Evolutionary conservation across 2,888 invertebrate species (phyloP).

Genomic region (Mongoloraphidia duomilia): DNA sequence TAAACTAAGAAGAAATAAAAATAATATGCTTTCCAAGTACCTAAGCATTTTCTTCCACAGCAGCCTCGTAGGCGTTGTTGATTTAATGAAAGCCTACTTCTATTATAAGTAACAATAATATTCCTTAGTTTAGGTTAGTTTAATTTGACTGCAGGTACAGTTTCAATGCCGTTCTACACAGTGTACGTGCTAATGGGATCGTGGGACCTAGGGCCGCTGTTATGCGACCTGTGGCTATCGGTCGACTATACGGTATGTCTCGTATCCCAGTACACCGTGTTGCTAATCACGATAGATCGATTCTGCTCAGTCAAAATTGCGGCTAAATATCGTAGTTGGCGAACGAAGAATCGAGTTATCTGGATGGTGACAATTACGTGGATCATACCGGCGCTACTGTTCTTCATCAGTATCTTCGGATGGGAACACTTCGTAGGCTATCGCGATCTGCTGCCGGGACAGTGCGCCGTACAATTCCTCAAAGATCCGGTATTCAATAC

Average conservation of each 20-base stretch:
- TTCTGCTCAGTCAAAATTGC: conserved; percentile 99
- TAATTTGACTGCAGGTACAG: conserved; percentile 52
- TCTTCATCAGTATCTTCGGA: conserved; percentile 96
- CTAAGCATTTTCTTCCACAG: too few relatives aligned
- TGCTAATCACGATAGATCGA: conserved; percentile 94
- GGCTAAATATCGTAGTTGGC: conserved; percentile 92
- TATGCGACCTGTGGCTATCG: conserved; percentile 96
- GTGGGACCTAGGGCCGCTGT: conserved; percentile 91
- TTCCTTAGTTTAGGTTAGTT: conserved; percentile 5
- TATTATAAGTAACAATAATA: conserved; percentile 2
- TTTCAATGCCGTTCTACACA: conserved; percentile 98
- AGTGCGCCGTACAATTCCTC: conserved; percentile 93
- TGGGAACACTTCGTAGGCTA: conserved; percentile 97
- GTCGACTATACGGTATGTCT: conserved; percentile 98
- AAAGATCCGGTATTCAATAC: conserved; percentile 97
- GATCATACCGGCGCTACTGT: conserved; percentile 90
- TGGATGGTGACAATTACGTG: conserved; percentile 94
- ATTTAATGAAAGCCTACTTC: too few relatives aligned
- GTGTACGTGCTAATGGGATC: conserved; percentile 92
- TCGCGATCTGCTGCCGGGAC: conserved; percentile 70
- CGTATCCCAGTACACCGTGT: conserved; percentile 97
- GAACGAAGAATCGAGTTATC: conserved; percentile 83
- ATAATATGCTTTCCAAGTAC: too few relatives aligned
- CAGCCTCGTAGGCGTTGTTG: too few relatives aligned
- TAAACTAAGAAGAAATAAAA: too few relatives aligned